Evolutionary conservation across 2,113 vertebrate genomes (phyloP), one percentile per base, ranked within the genome.

Genomic region (Boulengerochromis microlepis): DNA sequence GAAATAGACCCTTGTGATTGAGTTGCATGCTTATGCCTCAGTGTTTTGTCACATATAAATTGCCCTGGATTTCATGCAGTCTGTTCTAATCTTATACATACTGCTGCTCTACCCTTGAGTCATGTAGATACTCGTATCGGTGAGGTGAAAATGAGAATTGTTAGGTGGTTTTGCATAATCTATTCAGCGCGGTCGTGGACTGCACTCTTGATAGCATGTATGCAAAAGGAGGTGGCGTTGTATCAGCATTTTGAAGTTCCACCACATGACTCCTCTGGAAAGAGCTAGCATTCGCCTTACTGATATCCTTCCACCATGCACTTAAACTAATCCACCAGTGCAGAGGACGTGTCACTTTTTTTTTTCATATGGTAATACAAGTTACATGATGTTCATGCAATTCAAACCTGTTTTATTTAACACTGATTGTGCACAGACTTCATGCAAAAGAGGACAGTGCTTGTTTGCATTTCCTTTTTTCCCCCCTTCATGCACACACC

Each of bases 121-220:
- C 89, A 83, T 88, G 83, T 56, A 80, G 53, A 89, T 83, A 38
- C 85, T 47, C 6, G 52, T 31, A 89, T 82, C 3, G 13, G 19
- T 82, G 92, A 93, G 83, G 89, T 90, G 90, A 89, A 92, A 94
- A 92, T 90, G 76, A 93, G 86, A 90, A 92, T 84, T 90, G 91
- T 89, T 86, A 86, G 89, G 59, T 76, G 40, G 33, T 90, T 95
- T 93, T 94, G 89, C 91, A 95, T 95, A 94, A 96, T 95, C 80
- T 92, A 93, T 92, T 91, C 90, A 91, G 92, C 12, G 88, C n/a
- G 76, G 91, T 83, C 8, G 52, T 40, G 66, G 69, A 50, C 87
- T 84, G 85, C 89, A 87, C 76, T 88, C 90, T 61, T 71, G 59
- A 82, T 85, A 50, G 71, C 87, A 64, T 50, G 59, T 42, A 74